Conservation (phyloP, 2,888 invertebrate species). For the Chaitophorus viminalis region DNA sequence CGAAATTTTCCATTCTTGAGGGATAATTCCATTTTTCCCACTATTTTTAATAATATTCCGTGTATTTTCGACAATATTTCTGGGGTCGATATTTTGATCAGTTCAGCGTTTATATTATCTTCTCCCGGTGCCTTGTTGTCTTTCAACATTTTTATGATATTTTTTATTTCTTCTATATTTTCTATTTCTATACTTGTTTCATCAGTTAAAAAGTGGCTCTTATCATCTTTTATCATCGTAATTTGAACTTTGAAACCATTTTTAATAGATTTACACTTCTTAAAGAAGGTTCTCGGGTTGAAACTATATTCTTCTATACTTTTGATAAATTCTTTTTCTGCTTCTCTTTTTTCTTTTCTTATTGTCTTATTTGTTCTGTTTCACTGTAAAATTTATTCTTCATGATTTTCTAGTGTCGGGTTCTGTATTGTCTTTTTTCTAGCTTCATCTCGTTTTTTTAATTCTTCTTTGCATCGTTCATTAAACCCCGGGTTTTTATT, state of each 20-base stretch:
- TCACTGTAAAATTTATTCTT: not conserved
- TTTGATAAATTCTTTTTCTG: slow-evolving; percentile 16
- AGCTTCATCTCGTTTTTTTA: slow-evolving; percentile 20
- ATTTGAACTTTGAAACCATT: not conserved
- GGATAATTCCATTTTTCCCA: not conserved
- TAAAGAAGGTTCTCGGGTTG: not conserved
- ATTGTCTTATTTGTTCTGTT: slow-evolving; percentile 19
- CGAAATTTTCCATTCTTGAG: too few relatives aligned
- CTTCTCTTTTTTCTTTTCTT: slow-evolving; percentile 11
- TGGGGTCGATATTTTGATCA: slow-evolving; percentile 6
- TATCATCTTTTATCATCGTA: not conserved
- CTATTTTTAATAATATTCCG: not conserved
- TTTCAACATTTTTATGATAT: too few relatives aligned
- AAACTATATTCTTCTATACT: not conserved
- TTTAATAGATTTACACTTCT: slow-evolving; percentile 4
- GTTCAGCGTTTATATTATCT: not conserved
- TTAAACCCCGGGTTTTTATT: not conserved
- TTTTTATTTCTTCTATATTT: too few relatives aligned
- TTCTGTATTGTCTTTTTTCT: slow-evolving; percentile 20
- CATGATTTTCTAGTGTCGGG: slow-evolving; percentile 2
- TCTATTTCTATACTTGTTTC: not conserved
- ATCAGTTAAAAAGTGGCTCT: not conserved
- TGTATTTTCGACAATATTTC: not conserved
- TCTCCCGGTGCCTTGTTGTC: slow-evolving; percentile 1
- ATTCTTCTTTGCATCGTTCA: slow-evolving; percentile 16